A percentile compares a stretch with the other conserved stretches of the same genome.
phyloP scores from a whole-genome alignment of 2,797 vertebrate genomes.

The Poecilia picta region DNA sequence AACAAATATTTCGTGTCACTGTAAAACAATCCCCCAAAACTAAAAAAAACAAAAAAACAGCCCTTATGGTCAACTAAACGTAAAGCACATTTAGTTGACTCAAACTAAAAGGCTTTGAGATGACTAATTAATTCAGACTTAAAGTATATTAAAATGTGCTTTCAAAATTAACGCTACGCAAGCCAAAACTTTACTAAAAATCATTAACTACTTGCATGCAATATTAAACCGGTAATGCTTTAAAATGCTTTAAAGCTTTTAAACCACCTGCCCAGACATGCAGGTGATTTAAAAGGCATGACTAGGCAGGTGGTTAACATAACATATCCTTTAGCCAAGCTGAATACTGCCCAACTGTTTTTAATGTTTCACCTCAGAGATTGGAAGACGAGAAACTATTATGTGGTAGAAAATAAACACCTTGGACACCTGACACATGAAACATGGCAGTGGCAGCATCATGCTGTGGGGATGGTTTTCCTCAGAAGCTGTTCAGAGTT shows the following conservation, averaged over 20 bases:
- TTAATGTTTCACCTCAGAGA: not conserved
- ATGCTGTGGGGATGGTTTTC: not conserved
- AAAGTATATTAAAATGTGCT: not conserved
- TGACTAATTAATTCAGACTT: no score
- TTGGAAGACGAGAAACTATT: not conserved
- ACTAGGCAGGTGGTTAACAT: not conserved
- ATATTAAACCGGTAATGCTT: not conserved
- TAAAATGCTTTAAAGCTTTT: not conserved
- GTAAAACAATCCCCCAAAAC: not conserved
- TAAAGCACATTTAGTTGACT: not conserved
- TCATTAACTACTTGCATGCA: not conserved
- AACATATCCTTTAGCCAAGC: not conserved
- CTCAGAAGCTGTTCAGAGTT: not conserved
- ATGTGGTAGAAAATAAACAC: not conserved
- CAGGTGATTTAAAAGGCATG: not conserved
- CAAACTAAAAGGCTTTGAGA: not conserved
- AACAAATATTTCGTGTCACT: not conserved
- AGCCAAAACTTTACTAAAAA: not conserved
- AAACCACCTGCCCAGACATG: no score
- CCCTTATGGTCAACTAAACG: no score
- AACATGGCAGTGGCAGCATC: not conserved
- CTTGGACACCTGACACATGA: not conserved
- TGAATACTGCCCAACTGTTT: not conserved
- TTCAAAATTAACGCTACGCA: not conserved
- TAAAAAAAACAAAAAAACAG: no score